Evolutionary conservation across 2,797 vertebrate species (phyloP).

Genomic region (Acomys russatus): DNA sequence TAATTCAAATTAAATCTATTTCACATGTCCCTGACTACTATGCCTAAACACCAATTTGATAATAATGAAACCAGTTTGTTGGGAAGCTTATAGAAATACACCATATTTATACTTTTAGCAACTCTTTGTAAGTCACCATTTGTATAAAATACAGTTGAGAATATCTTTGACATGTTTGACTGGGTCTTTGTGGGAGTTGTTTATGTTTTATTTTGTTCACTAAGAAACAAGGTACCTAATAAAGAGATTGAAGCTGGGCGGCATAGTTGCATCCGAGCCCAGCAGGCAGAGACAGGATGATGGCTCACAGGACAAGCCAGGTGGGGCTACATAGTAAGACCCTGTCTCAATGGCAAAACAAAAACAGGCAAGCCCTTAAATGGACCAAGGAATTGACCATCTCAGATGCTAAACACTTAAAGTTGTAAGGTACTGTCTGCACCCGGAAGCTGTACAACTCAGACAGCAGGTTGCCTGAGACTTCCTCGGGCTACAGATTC

Average conservation of each 20-base stretch:
- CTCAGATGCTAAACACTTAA: background rate
- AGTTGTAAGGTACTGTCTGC: background rate
- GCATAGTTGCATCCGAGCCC: background rate
- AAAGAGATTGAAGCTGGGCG: background rate
- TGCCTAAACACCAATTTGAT: background rate
- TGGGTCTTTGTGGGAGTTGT: background rate
- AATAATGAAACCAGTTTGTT: background rate
- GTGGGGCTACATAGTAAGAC: background rate
- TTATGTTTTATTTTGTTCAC: background rate
- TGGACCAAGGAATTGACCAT: background rate
- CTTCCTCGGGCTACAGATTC: background rate
- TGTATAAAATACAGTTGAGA: slow-evolving; percentile 41
- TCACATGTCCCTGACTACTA: slow-evolving; percentile 7
- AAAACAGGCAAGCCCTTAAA: background rate
- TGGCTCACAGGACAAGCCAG: background rate
- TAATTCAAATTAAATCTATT: background rate
- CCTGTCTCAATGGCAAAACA: background rate
- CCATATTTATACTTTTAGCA: background rate
- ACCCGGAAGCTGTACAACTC: background rate
- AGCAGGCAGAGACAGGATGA: background rate
- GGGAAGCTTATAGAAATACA: slow-evolving; percentile 16
- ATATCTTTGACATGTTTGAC: background rate
- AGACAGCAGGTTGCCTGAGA: background rate
- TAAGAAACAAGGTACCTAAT: background rate
- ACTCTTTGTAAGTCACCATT: slow-evolving; percentile 1